These are phyloP conservation scores for Indri indri DNA, from an alignment of 2,113 vertebrate species.

Conservation along the genomic window DNA sequence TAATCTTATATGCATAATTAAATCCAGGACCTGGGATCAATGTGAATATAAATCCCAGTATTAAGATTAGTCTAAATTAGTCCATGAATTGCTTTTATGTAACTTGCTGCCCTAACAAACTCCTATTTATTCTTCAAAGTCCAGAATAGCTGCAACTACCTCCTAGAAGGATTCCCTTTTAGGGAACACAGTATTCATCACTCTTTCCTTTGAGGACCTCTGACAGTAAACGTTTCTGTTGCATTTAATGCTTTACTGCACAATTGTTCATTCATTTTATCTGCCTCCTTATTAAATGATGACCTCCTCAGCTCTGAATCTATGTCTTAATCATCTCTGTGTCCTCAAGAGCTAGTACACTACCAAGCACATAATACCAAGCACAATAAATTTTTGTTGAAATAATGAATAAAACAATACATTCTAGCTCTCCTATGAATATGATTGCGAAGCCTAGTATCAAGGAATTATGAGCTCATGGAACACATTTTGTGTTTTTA, in stretches of 20 bases:
- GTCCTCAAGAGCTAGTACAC: not conserved
- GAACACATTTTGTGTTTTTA: not conserved
- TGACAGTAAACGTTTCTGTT: not conserved
- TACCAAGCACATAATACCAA: not conserved
- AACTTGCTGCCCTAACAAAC: not conserved
- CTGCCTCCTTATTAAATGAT: not conserved
- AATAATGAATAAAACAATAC: not conserved
- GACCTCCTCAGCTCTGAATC: not conserved
- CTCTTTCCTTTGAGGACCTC: not conserved
- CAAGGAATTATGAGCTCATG: not conserved
- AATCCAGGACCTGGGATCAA: not conserved
- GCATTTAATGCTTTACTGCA: not conserved
- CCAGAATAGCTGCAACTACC: not conserved
- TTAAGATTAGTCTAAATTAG: not conserved
- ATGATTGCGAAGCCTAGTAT: not conserved
- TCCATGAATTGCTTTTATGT: not conserved
- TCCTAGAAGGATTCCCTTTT: not conserved
- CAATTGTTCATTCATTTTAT: not conserved
- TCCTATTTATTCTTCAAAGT: not conserved
- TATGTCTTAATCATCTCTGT: not conserved
- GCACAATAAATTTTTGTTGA: not conserved
- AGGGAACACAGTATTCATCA: not conserved
- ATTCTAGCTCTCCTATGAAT: not conserved
- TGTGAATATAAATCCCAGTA: not conserved
- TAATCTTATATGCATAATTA: slow-evolving; percentile 10